Base-by-base conservation (phyloP, 1,140 invertebrate species). In the Ditylenchus dipsaci region DNA sequence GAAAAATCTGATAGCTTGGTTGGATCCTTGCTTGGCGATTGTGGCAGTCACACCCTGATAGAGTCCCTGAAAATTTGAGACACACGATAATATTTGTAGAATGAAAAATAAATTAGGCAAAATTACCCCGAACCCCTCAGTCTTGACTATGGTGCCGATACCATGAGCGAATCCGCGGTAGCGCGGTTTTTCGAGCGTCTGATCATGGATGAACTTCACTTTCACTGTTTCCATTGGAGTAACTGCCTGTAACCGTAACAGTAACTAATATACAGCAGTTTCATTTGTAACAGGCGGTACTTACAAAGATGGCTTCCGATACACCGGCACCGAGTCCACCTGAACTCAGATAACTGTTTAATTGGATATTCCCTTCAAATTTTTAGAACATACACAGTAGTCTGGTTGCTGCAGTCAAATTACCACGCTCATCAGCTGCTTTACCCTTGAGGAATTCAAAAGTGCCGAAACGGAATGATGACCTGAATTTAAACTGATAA, bases 171-270 rank as follows among this genome's bases (percentile, higher is more conserved):
- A 97, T 17, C 95, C 95, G 80, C 86, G 89, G 79, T 89, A 99
- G 84, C 89, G 88, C 21, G 95, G 95, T 79, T 93, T 93, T 17
- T 89, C 88, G 61, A 84, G 83, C 43, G 90, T 90, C 75, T 94
- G 87, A 84, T 98, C 95, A 83, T 98, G 93, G 77, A 99, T 98
- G 83, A 99, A 98, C 86, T 98, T 98, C 0, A 98, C 95, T 87
- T 99, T 99, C 56, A 98, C 87, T 0, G 95, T 98, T 85, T 99
- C 95, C 95, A 98, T 98, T 5, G 95, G 95, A 0, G 95, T 98
- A 0, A 99, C 95, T 17, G 49, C n/a, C 23, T 1, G 91, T 94
- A 53, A 38, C 3, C 11, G 11, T 5, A 11, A 38, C 11, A 11
- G 11, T 5, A 38, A 38, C 11, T 38, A 38, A 11, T 11, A 38